Percentiles rank a stretch among this genome's conserved stretches.
These are phyloP conservation scores for Uloborus plumipes DNA, from an alignment of 2,888 invertebrate species.

Conservation along the genomic window DNA sequence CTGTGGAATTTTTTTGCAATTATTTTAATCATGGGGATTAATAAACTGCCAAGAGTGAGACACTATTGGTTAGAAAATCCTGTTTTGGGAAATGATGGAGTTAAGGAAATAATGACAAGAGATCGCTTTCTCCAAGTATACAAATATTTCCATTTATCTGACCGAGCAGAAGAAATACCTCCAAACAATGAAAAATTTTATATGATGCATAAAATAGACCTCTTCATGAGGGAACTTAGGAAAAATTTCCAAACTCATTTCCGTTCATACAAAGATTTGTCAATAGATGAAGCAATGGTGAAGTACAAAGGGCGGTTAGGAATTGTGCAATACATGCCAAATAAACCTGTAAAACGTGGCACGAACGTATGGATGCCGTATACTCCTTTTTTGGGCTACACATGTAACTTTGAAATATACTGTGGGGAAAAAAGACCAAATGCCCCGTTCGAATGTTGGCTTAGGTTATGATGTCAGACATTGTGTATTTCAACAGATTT, in stretches of 20 bases:
- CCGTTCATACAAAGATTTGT: not conserved
- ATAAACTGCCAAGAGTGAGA: no score
- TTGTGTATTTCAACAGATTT: no score
- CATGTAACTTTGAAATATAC: constrained; percentile 6
- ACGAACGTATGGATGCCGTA: constrained; percentile 10
- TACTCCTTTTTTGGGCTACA: not conserved
- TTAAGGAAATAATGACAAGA: constrained; percentile 4
- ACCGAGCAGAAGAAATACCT: not conserved
- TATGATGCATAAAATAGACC: constrained; percentile 18
- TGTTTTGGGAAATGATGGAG: constrained; percentile 1
- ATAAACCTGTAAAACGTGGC: constrained; percentile 1
- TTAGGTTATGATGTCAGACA: not conserved
- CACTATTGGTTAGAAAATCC: not conserved
- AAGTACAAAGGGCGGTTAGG: constrained; percentile 17
- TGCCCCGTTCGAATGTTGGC: not conserved
- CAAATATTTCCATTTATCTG: constrained; percentile 11
- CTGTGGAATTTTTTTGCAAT: no score
- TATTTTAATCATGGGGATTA: no score
- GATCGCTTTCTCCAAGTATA: not conserved
- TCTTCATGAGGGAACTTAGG: not conserved
- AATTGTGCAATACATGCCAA: constrained; percentile 15
- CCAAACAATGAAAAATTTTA: not conserved
- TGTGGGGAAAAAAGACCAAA: constrained; percentile 1
- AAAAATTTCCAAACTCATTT: constrained; percentile 1
- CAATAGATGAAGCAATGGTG: constrained; percentile 10